Evolutionary conservation across 1,140 invertebrate genomes (phyloP).

Genomic region (Drepana arcuata): DNA sequence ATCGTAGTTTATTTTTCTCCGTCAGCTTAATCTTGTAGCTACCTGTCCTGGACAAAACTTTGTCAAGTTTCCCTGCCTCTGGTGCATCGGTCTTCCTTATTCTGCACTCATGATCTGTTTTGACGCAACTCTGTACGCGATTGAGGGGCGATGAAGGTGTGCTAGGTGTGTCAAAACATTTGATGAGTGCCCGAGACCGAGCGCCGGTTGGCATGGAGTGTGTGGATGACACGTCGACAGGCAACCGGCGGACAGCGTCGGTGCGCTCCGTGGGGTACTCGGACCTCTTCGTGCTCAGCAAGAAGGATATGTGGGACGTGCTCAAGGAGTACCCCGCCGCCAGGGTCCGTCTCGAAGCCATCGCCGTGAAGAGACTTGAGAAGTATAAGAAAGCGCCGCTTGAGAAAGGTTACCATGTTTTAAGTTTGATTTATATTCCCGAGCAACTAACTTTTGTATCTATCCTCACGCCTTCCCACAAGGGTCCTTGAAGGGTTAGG

Average conservation of each 20-base stretch:
- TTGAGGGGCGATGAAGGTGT: conserved; percentile 4
- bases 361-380: conserved; percentile 96
- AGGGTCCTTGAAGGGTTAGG: no score
- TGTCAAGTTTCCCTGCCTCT: conserved; percentile 21
- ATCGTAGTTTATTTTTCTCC: conserved; percentile 21
- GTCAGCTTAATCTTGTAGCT: conserved; percentile 15
- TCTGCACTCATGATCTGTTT: conserved; percentile 21
- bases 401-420: conserved; percentile 81
- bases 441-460: no score
- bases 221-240: conserved; percentile 75
- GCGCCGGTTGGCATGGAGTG: conserved; percentile 64
- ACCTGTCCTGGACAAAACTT: conserved; percentile 13
- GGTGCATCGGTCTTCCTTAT: conserved; percentile 23
- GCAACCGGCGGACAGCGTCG: conserved; percentile 96
- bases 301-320: conserved; percentile 99
- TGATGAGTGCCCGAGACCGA: conserved; percentile 30
- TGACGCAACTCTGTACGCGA: conserved; percentile 10
- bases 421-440: no score
- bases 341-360: conserved; percentile 95
- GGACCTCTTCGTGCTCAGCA: conserved; percentile 97
- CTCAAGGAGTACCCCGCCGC: conserved; percentile 98
- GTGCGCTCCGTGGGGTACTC: conserved; percentile 98
- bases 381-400: conserved; percentile 95
- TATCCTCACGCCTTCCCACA: no score
- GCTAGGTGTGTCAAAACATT: conserved; percentile 21